Evolutionary conservation across 1,140 invertebrate genomes (phyloP).

Genomic region (Andricus grossulariae): DNA sequence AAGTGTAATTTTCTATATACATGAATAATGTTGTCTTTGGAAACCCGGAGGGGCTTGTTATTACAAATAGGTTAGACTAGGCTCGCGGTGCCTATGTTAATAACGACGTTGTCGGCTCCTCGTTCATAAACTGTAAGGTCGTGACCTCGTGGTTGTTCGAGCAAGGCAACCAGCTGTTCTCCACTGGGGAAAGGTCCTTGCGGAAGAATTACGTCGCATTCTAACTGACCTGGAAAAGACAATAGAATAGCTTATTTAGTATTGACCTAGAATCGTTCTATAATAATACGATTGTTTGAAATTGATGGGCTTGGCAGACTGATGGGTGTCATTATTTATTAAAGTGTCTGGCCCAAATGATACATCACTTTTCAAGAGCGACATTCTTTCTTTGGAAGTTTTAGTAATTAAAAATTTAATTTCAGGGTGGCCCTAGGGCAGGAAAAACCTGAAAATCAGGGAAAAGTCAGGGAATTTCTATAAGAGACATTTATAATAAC

Average conservation of each 20-base stretch:
- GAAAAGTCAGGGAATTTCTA: no score
- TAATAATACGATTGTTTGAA: background rate
- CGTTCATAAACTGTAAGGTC: conserved; percentile 63
- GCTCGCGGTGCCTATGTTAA: conserved; percentile 66
- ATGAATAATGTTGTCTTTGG: conserved; percentile 15
- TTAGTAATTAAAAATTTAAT: no score
- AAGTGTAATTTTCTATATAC: conserved; percentile 32
- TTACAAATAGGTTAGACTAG: conserved; percentile 52
- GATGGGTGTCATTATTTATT: no score
- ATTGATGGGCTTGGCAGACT: background rate
- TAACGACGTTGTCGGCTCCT: conserved; percentile 62
- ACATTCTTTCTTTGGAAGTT: no score
- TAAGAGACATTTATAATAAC: no score
- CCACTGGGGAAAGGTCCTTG: conserved; percentile 56
- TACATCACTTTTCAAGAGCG: no score
- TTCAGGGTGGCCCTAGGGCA: no score
- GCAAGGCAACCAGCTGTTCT: conserved; percentile 59
- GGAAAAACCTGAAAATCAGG: no score
- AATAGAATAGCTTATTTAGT: background rate
- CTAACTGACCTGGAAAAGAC: conserved; percentile 58
- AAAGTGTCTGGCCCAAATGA: no score
- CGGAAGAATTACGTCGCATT: conserved; percentile 64
- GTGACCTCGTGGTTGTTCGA: conserved; percentile 63
- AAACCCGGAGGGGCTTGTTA: background rate
- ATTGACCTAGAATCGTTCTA: background rate